Evolutionary conservation across 2,888 invertebrate species (phyloP), one percentile per base, ranked within the genome.

Genomic region (Erpobdella octoculata): DNA sequence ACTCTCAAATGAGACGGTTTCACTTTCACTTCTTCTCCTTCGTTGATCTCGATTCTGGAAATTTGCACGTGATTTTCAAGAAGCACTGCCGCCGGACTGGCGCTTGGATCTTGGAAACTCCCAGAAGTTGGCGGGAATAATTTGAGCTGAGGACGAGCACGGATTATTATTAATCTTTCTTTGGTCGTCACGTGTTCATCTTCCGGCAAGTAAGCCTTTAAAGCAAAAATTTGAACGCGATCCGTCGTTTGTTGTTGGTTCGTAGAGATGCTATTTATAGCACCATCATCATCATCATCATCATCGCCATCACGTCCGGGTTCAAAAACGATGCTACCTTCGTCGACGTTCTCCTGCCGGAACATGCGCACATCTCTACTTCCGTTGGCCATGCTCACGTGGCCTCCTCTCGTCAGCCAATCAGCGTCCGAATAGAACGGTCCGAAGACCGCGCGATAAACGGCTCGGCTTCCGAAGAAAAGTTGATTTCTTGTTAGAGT

Each of bases 201-300:
- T n/a, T n/a, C n/a, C n/a, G n/a, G n/a, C n/a, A n/a, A n/a, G n/a
- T n/a, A n/a, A n/a, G n/a, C n/a, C n/a, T n/a, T n/a, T n/a, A n/a
- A n/a, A n/a, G n/a, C n/a, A n/a, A n/a, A n/a, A n/a, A n/a, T n/a
- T n/a, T n/a, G n/a, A n/a, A n/a, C n/a, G n/a, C n/a, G n/a, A n/a
- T n/a, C n/a, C n/a, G n/a, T n/a, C n/a, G n/a, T n/a, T n/a, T n/a
- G n/a, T n/a, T n/a, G 28, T 53, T 53, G 53, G 28, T 53, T 53
- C 18, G 53, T 18, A 12, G 21, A 53, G 5, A 53, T 12, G 62
- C 35, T 62, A 33, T 31, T 33, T 33, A 33, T 62, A 28, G 4
- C 35, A 59, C 2, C 28, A 6, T 18, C 2, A 66, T 66, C 66
- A 37, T 38, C 38, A 66, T 66, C 66, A 28, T 67, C 38, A 67